These are phyloP conservation scores for Urophycis tenuis DNA, from an alignment of 2,797 vertebrate genomes.

Conservation along the genomic window DNA sequence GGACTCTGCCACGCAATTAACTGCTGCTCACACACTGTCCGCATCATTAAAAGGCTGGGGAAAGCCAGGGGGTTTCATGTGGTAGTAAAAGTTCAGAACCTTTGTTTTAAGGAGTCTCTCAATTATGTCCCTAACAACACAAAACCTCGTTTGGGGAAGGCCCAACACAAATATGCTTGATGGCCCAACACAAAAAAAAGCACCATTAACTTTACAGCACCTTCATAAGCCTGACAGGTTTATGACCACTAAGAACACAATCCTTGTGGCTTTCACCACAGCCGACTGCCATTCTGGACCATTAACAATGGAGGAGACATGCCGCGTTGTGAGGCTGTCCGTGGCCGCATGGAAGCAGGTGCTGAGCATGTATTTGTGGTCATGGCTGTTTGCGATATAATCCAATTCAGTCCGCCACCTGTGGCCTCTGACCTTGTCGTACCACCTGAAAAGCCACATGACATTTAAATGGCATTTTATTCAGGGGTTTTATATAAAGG, in stretches of 20 bases:
- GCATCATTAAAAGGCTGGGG: neutral
- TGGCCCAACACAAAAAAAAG: neutral
- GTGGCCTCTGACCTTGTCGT: slow-evolving; percentile 38
- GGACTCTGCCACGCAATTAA: neutral
- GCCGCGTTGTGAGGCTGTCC: neutral
- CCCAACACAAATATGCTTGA: neutral
- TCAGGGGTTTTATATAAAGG: slow-evolving; percentile 29
- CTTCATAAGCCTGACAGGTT: slow-evolving; percentile 16
- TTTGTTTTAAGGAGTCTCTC: neutral
- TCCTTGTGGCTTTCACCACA: neutral
- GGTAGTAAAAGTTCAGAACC: neutral
- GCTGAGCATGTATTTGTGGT: slow-evolving; percentile 5
- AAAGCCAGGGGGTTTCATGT: neutral
- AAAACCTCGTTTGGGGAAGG: neutral
- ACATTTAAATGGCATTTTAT: slow-evolving; percentile 60
- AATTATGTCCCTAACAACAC: neutral
- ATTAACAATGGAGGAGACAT: neutral
- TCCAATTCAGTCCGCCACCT: slow-evolving; percentile 38
- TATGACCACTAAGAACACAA: slow-evolving; percentile 7
- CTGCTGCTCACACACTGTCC: neutral
- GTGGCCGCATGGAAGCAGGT: neutral
- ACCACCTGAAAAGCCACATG: slow-evolving; percentile 42
- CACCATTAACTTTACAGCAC: neutral
- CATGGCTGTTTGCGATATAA: slow-evolving; percentile 16
- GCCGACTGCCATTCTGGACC: neutral